A percentile compares a stretch with the other conserved stretches of the same genome.
phyloP scores from a whole-genome alignment of 2,888 invertebrate genomes.

The Cylloceria caligata region DNA sequence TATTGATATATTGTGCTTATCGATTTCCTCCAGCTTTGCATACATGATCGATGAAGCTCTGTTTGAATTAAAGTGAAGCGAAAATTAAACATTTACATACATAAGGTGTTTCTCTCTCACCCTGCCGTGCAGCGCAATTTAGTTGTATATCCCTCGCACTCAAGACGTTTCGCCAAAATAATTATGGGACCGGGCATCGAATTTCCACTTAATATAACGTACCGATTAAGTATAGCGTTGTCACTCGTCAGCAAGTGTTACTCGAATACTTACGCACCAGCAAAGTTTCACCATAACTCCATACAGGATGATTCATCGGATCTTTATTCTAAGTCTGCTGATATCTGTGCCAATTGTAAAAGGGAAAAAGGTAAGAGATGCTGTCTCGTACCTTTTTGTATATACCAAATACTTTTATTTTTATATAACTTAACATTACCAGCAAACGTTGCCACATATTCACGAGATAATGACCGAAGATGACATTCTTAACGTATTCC shows the following conservation, averaged over 20 bases:
- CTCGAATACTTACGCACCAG: neutral
- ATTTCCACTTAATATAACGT: too few relatives aligned
- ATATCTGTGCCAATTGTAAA: neutral
- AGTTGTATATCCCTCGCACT: too few relatives aligned
- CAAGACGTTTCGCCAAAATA: too few relatives aligned
- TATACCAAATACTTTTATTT: neutral
- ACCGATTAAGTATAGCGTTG: neutral
- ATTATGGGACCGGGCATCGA: too few relatives aligned
- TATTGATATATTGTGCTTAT: too few relatives aligned
- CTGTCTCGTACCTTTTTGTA: neutral
- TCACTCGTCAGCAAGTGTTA: neutral
- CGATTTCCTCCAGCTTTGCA: too few relatives aligned
- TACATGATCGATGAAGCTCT: neutral
- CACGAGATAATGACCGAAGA: neutral
- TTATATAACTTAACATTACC: neutral
- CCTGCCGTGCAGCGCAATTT: too few relatives aligned
- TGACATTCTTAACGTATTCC: neutral
- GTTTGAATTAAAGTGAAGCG: neutral
- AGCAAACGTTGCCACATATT: neutral
- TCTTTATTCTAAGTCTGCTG: neutral
- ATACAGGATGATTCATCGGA: neutral
- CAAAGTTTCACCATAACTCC: neutral
- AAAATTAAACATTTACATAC: neutral
- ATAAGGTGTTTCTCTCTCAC: too few relatives aligned
- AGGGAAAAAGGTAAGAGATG: neutral